Evolutionary conservation across 2,113 vertebrate species (phyloP), one percentile per base, ranked within the genome.

Genomic region (Podarcis raffonei): DNA sequence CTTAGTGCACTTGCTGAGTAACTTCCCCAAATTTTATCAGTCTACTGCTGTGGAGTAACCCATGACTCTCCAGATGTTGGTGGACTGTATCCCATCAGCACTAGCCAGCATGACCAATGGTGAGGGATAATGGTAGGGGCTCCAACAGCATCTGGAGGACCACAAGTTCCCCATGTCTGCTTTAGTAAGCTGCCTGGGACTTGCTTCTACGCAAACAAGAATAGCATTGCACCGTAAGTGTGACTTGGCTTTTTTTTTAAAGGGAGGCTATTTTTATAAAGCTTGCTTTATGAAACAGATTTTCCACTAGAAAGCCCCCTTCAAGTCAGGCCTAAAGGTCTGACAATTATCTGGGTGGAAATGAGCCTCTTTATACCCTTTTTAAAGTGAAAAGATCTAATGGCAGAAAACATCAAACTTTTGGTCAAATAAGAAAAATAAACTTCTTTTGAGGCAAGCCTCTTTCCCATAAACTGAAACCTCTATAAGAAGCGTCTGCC

Each of bases 381-480:
- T 65, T 69, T 30, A 2, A 87, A 72, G 32, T 22, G 81, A 89
- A 92, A 92, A 62, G 53, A 48, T 89, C 74, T 93, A 94, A 92
- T 83, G 92, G 92, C 88, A 90, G 88, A 94, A 95, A 96, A 91
- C 91, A 91, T 92, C 91, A 95, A 95, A 89, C 89, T 91, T 62
- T 92, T 90, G 91, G 92, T 95, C 88, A 95, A 95, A 90, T 93
- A 93, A 95, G 94, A 94, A 96, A 95, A 95, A 94, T 94, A 95
- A 90, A 94, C 65, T 76, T 91, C 91, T 94, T 62, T 93, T 95
- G 92, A 96, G 95, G 90, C 94, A 94, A 96, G 92, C 88, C 90
- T 96, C 89, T 90, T 93, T 91, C 95, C 95, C 94, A 95, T 95
- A 95, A 95, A 95, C 89, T 3, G 66, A 95, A 95, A 95, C 91